Conservation (phyloP, 2,113 vertebrate species). For the Notarius quadriscutis region DNA sequence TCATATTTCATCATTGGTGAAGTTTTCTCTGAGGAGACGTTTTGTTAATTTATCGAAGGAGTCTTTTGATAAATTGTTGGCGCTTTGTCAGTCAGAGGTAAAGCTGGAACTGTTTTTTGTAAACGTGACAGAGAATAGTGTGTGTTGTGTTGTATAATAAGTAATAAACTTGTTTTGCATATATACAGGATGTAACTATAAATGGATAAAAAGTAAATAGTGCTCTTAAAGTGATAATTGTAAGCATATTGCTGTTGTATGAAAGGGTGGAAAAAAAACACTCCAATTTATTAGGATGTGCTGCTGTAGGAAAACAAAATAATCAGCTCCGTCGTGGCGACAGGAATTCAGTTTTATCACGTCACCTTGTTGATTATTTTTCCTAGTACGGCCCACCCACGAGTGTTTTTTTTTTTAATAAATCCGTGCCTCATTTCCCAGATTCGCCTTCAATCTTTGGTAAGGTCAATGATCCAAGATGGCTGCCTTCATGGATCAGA, state of each 20-base stretch:
- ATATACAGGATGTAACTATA: neutral
- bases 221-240: too few species aligned
- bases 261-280: neutral
- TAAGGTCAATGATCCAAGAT: neutral
- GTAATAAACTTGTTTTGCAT: neutral
- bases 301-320: neutral
- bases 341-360: neutral
- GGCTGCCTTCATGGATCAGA: neutral
- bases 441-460: neutral
- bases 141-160: too few species aligned
- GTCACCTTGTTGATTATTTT: neutral
- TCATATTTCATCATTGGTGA: neutral
- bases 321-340: neutral
- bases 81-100: neutral
- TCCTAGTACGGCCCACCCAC: neutral
- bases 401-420: neutral
- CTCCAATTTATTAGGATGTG: neutral
- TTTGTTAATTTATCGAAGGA: neutral
- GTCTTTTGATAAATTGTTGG: neutral
- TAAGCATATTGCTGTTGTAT: too few species aligned
- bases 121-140: too few species aligned
- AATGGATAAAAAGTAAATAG: neutral
- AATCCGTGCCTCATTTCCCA: neutral
- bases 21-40: neutral
- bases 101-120: too few species aligned